Evolutionary conservation across 2,113 vertebrate genomes (phyloP), one percentile per base, ranked within the genome.

Genomic region (Barbus barbus): DNA sequence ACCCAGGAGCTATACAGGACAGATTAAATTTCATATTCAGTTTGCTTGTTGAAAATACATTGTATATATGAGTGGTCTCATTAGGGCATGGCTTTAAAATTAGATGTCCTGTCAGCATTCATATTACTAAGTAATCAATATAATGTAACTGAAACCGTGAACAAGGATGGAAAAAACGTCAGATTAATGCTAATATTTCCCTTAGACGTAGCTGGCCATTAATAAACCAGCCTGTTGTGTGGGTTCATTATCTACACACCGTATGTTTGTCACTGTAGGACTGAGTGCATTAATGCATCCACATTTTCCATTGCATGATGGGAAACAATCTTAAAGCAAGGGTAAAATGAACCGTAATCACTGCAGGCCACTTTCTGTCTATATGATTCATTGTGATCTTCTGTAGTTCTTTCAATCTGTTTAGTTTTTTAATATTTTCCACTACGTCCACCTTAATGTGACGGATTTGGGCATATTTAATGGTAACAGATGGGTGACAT

Each of bases 401-500:
- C 82, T 44, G n/a, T 18, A 3, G 20, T 56, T 83, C 14, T 9
- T 65, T 74, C 76, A 41, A 24, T 44, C 60, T 31, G 44, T 69
- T 69, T 81, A 33, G 63, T 71, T 33, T 51, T 65, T 65, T 24
- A 58, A 84, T 22, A 24, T 58, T 51, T 24, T 76, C 69, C 82
- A 28, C 31, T 5, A 22, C 11, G 46, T 76, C 26, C 77, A 67
- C 28, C 20, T 78, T 41, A 9, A 36, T 65, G 53, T 72, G 77
- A 85, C 38, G 28, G 61, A 65, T 61, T 38, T 53, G 24, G 22
- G n/a, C 60, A 20, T 67, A n/a, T 76, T 36, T 78, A 84, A 84
- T 78, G 48, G 78, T 85, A 69, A 81, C 69, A 65, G 78, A 81
- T 74, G 69, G 33, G 38, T 65, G 69, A 61, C 28, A 85, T 81